Conservation (phyloP, 2,888 invertebrate genomes). For the Tenthredo livida region DNA sequence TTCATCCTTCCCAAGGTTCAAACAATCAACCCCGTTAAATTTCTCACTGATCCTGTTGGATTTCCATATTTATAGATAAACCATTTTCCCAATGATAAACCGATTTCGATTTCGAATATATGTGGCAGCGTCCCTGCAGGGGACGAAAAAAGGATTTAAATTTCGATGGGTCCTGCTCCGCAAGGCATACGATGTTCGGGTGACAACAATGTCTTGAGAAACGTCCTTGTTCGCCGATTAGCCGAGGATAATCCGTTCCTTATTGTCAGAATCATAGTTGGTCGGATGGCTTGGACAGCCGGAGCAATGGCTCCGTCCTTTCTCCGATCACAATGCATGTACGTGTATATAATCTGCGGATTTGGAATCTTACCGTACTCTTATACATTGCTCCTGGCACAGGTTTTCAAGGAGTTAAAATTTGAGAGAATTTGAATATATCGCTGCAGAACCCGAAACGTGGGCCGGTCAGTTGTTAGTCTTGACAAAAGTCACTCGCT, state of each 20-base stretch:
- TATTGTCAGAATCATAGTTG: not conserved
- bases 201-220: slow-evolving; percentile 36
- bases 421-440: not conserved
- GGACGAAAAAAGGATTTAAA: not conserved
- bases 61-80: not conserved
- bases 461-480: slow-evolving; percentile 68
- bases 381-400: not conserved
- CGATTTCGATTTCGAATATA: not conserved
- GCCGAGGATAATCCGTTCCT: slow-evolving; percentile 39
- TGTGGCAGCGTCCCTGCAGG: not conserved
- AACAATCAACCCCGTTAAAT: too few relatives aligned
- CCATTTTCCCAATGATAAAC: not conserved
- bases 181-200: slow-evolving; percentile 5
- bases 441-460: not conserved
- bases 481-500: slow-evolving; percentile 57
- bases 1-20: too few relatives aligned
- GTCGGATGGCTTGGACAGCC: slow-evolving; percentile 31
- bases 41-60: not conserved
- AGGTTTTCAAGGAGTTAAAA: not conserved
- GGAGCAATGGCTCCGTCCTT: not conserved
- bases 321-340: not conserved
- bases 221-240: slow-evolving; percentile 42
- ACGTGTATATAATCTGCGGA: slow-evolving; percentile 34
- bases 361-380: slow-evolving; percentile 5
- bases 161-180: slow-evolving; percentile 3